phyloP scores from a whole-genome alignment of 2,113 vertebrate species.

The Seriola rivoliana region DNA sequence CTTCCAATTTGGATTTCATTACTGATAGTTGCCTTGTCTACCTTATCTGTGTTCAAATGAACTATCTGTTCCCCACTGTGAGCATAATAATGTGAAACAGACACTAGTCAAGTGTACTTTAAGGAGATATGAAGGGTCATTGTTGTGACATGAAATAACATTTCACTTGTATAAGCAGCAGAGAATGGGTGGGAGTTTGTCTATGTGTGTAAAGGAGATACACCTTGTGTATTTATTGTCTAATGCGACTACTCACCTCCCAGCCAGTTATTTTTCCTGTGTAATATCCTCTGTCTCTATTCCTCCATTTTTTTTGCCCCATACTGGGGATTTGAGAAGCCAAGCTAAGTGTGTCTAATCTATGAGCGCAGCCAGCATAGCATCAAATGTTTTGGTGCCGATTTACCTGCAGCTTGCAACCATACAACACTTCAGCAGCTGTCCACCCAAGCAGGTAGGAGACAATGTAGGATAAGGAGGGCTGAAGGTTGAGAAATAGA shows the following conservation, averaged over 20 bases:
- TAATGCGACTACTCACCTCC: constrained; percentile 7
- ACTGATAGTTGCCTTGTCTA: constrained; percentile 15
- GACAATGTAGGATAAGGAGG: constrained; percentile 26
- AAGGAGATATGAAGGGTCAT: not conserved
- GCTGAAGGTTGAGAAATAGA: constrained; percentile 38
- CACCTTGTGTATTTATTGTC: constrained; percentile 16
- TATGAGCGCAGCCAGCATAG: constrained; percentile 58
- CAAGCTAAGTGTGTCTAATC: constrained; percentile 73
- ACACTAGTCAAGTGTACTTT: constrained; percentile 13
- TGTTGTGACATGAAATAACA: not conserved
- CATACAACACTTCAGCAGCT: constrained; percentile 52
- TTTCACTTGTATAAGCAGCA: not conserved
- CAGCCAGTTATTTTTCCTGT: constrained; percentile 40
- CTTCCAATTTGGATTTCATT: constrained; percentile 55
- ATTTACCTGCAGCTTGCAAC: constrained; percentile 55
- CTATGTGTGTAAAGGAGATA: constrained; percentile 3
- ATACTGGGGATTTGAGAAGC: constrained; percentile 56
- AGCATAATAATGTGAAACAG: not conserved
- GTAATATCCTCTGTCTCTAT: constrained; percentile 36
- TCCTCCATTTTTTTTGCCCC: not conserved
- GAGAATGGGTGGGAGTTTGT: not conserved
- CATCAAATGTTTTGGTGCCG: constrained; percentile 57
- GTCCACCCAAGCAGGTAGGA: constrained; percentile 45
- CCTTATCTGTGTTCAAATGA: constrained; percentile 26
- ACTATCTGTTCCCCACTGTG: constrained; percentile 4